phyloP scores from a whole-genome alignment of 1,140 invertebrate genomes.

The Andricus grossulariae region DNA sequence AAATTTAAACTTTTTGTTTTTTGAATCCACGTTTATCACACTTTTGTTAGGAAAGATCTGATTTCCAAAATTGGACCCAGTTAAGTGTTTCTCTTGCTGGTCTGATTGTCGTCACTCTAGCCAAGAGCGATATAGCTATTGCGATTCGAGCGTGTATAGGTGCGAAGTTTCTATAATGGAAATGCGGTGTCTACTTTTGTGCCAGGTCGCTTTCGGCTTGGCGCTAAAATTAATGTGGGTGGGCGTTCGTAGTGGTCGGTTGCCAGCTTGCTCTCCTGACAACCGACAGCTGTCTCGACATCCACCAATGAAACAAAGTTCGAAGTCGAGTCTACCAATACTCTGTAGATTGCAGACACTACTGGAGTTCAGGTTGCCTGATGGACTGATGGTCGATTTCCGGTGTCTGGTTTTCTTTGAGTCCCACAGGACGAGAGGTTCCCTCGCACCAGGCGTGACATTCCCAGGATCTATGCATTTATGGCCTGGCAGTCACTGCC shows the following conservation, averaged over 20 bases:
- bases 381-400: neutral
- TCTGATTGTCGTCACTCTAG: neutral
- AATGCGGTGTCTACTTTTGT: conserved; percentile 54
- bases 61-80: neutral
- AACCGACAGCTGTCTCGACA: conserved; percentile 59
- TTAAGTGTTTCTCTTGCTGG: neutral
- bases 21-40: neutral
- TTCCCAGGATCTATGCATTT: conserved; percentile 2
- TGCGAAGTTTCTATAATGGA: conserved; percentile 20
- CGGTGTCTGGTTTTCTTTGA: neutral
- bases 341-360: neutral
- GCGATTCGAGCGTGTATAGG: neutral
- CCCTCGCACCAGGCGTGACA: neutral
- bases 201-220: conserved; percentile 57
- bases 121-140: neutral
- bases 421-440: neutral
- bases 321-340: neutral
- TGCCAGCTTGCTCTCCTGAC: conserved; percentile 60
- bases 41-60: neutral
- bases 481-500: neutral
- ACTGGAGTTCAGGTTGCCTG: neutral
- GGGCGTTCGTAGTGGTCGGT: conserved; percentile 60
- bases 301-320: conserved; percentile 44
- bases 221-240: conserved; percentile 71
- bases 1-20: too few species aligned